These are phyloP conservation scores for Eurois occulta DNA, from an alignment of 2,888 invertebrate species.

Conservation along the genomic window DNA sequence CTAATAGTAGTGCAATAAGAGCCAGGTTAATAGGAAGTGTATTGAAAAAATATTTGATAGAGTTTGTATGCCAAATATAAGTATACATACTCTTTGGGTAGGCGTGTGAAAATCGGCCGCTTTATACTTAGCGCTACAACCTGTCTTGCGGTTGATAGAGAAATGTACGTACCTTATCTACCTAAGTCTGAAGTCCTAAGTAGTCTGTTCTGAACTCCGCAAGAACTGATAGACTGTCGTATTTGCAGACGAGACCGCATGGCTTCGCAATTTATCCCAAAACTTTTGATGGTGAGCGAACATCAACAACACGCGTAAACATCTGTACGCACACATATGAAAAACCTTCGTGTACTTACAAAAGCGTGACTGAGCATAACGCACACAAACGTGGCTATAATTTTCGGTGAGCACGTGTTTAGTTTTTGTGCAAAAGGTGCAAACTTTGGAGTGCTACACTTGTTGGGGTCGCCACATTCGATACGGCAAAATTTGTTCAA, in stretches of 20 bases:
- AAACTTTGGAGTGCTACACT: constrained; percentile 19
- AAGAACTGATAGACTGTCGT: constrained; percentile 25
- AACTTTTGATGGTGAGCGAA: constrained; percentile 47
- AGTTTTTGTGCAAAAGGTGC: not conserved
- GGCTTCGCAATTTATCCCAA: constrained; percentile 41
- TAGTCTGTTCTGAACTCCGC: constrained; percentile 22
- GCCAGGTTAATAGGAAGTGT: too few relatives aligned
- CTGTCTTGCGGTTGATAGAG: constrained; percentile 3
- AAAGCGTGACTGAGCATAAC: constrained; percentile 16
- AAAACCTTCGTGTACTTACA: constrained; percentile 45
- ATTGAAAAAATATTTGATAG: too few relatives aligned
- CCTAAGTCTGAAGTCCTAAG: constrained; percentile 24
- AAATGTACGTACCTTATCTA: not conserved
- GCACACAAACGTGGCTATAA: not conserved
- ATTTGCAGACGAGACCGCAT: constrained; percentile 41
- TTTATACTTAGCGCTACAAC: not conserved
- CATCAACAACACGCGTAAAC: constrained; percentile 50
- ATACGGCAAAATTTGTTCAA: constrained; percentile 2
- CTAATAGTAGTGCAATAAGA: too few relatives aligned
- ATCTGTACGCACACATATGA: constrained; percentile 48
- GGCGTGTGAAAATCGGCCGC: not conserved
- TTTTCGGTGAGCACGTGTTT: constrained; percentile 3
- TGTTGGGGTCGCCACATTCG: not conserved
- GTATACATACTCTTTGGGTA: not conserved
- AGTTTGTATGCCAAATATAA: too few relatives aligned